Percentiles rank a stretch among this genome's conserved stretches.
Evolutionary conservation across 2,888 invertebrate species (phyloP).

Genomic region (Serripes groenlandicus): DNA sequence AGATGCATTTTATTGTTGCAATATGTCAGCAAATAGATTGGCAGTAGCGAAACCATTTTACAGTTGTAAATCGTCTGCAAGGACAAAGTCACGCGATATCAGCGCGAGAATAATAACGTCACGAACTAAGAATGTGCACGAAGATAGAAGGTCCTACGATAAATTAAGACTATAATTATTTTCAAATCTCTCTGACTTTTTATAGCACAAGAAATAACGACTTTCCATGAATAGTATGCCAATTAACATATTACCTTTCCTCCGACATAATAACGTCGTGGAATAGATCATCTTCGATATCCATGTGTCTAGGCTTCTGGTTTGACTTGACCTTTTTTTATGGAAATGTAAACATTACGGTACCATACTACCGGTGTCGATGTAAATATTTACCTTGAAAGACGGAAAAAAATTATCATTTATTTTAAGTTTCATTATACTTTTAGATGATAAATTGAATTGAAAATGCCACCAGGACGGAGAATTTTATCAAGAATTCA

Average conservation of each 20-base stretch:
- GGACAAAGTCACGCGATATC: no score
- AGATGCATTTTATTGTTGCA: no score
- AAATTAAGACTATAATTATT: background rate
- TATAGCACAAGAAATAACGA: background rate
- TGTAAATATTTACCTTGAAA: background rate
- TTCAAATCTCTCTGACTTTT: background rate
- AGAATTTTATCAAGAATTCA: conserved; percentile 81
- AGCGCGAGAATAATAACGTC: no score
- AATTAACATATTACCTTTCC: conserved; percentile 62
- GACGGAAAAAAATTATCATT: background rate
- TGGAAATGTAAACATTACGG: background rate
- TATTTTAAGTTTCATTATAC: background rate
- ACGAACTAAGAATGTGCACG: background rate
- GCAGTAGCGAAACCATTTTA: no score
- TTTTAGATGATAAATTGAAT: background rate
- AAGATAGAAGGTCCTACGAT: background rate
- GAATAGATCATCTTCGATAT: conserved; percentile 69
- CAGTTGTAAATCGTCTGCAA: background rate
- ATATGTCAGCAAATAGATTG: no score
- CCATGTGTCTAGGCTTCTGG: background rate
- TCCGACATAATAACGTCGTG: conserved; percentile 75
- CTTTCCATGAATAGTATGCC: background rate
- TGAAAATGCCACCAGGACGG: conserved; percentile 79
- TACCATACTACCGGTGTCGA: background rate
- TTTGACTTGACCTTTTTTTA: background rate